Evolutionary conservation across 1,140 invertebrate species (phyloP).

Genomic region (Himalopsyche phryganea): DNA sequence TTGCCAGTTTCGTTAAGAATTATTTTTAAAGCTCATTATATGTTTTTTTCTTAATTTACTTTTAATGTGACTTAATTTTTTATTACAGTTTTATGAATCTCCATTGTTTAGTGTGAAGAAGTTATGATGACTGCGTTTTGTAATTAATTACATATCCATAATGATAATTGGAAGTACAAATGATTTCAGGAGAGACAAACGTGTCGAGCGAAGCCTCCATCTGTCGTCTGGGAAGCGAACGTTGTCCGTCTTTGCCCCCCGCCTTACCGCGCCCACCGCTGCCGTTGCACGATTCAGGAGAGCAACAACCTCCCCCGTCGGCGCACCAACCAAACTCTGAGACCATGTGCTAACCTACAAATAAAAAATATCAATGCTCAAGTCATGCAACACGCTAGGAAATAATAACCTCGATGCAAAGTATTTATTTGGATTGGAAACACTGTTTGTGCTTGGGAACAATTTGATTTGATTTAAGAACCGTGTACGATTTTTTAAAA

Average conservation of each 20-base stretch:
- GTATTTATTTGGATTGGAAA: background rate
- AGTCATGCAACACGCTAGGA: background rate
- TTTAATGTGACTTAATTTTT: too few relatives aligned
- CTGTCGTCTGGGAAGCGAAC: conserved; percentile 27
- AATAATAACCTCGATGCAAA: background rate
- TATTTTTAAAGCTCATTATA: too few relatives aligned
- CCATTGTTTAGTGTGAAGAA: too few relatives aligned
- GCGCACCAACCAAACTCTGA: conserved; percentile 31
- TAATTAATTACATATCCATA: too few relatives aligned
- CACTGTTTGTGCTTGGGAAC: background rate
- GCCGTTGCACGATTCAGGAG: conserved; percentile 28
- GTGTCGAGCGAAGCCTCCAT: conserved; percentile 29
- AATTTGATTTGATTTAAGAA: background rate
- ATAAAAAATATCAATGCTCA: background rate
- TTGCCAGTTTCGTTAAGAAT: too few relatives aligned
- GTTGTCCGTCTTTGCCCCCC: conserved; percentile 24
- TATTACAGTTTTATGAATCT: too few relatives aligned
- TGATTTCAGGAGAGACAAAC: conserved; percentile 31
- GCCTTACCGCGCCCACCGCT: conserved; percentile 27
- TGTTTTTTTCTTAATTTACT: too few relatives aligned
- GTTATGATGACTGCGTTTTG: too few relatives aligned
- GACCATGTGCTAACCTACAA: conserved; percentile 30
- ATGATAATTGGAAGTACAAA: too few relatives aligned
- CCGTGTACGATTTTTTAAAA: background rate
- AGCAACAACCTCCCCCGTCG: conserved; percentile 24